Conservation (phyloP, 2,113 vertebrate genomes). For the Antechinus stuartii region DNA sequence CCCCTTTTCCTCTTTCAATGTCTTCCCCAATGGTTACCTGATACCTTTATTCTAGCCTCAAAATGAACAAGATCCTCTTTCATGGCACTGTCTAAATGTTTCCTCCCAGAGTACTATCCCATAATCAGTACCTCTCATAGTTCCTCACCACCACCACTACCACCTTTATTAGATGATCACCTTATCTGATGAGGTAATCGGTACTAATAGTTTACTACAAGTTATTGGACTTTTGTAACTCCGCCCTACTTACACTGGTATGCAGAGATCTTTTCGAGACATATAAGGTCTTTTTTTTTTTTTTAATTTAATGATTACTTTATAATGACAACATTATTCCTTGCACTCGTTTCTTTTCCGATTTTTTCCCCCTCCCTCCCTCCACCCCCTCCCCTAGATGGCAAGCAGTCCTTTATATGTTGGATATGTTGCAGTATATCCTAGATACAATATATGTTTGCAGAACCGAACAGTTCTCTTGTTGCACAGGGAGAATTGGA, state of each 20-base stretch:
- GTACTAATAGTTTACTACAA: not conserved
- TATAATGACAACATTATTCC: too few relatives aligned
- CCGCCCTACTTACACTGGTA: not conserved
- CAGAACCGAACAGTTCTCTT: too few relatives aligned
- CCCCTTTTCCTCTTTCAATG: not conserved
- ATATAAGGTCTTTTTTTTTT: not conserved
- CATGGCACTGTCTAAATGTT: not conserved
- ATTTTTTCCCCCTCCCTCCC: too few relatives aligned
- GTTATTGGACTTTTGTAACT: not conserved
- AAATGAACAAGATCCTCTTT: not conserved
- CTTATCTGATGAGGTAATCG: not conserved
- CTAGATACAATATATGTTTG: too few relatives aligned
- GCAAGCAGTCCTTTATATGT: too few relatives aligned
- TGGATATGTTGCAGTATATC: too few relatives aligned
- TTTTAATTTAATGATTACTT: too few relatives aligned
- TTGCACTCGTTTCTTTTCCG: too few relatives aligned
- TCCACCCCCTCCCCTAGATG: too few relatives aligned
- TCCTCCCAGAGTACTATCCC: not conserved
- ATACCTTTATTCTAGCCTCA: not conserved
- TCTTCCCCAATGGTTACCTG: not conserved
- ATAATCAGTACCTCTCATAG: not conserved
- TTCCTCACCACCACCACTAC: not conserved
- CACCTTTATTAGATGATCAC: not conserved
- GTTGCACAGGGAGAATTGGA: too few relatives aligned
- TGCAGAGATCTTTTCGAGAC: not conserved